Conservation (phyloP, 2,113 vertebrate species). For the Grantiella picta region DNA sequence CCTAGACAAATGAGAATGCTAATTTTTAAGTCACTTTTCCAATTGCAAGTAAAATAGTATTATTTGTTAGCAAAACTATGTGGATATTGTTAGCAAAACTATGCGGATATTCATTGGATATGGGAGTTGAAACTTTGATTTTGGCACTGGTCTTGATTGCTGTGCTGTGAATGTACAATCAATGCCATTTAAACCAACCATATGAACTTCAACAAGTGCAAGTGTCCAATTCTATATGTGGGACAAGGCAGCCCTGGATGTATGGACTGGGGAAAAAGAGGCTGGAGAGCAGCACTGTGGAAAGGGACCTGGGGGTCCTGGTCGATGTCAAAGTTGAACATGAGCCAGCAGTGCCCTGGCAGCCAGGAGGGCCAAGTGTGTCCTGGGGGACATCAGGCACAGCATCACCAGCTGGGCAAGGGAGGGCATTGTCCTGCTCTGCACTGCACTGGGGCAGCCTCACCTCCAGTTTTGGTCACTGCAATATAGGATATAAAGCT, state of each 20-base stretch:
- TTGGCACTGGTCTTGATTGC: neutral
- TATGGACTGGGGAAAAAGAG: neutral
- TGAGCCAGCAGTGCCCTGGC: neutral
- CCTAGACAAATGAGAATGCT: neutral
- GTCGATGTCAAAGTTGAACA: accelerated
- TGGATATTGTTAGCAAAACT: neutral
- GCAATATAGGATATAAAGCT: neutral
- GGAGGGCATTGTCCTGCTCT: neutral
- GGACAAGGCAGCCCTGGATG: neutral
- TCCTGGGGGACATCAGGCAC: neutral
- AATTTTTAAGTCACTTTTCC: neutral
- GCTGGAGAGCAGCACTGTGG: neutral
- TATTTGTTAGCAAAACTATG: neutral
- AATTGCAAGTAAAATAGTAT: neutral
- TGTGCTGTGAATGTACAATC: neutral
- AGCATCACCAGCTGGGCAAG: accelerated
- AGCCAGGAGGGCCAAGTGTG: neutral
- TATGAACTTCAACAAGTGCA: neutral
- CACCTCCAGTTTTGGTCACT: neutral
- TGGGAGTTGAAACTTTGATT: neutral
- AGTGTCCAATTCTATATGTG: neutral
- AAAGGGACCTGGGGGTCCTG: neutral
- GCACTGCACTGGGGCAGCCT: neutral
- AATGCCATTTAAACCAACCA: neutral
- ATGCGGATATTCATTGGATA: neutral